These are phyloP conservation scores for Syngnathus floridae DNA, from an alignment of 2,113 vertebrate genomes.

Conservation along the genomic window DNA sequence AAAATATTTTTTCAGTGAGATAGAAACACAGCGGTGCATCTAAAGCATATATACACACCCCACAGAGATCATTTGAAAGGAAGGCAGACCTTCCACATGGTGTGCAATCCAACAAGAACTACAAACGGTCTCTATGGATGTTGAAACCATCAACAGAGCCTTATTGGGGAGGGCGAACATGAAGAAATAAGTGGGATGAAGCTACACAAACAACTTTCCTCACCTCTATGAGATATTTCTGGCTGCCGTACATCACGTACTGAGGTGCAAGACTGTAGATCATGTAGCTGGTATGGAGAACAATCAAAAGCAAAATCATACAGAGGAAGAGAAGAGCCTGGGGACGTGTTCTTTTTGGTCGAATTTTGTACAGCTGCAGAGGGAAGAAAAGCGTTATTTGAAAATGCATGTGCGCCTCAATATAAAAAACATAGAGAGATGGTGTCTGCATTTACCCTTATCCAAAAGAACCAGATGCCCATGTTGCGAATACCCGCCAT, in stretches of 20 bases:
- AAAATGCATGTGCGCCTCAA: neutral
- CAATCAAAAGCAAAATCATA: constrained; percentile 95
- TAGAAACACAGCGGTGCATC: constrained; percentile 24
- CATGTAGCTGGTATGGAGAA: constrained; percentile 96
- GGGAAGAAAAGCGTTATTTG: constrained; percentile 13
- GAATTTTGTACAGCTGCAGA: constrained; percentile 90
- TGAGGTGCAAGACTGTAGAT: constrained; percentile 97
- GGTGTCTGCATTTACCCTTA: constrained; percentile 73
- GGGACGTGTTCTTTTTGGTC: constrained; percentile 85
- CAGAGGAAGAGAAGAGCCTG: constrained; percentile 96
- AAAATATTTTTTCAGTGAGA: constrained; percentile 13
- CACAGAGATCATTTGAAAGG: constrained; percentile 17
- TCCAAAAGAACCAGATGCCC: constrained; percentile 99
- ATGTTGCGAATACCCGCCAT: constrained; percentile 98
- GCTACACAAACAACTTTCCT: constrained; percentile 31
- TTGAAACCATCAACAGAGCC: constrained; percentile 20
- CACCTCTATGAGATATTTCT: constrained; percentile 89
- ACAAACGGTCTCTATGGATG: constrained; percentile 23
- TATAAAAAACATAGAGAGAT: neutral
- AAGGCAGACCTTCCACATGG: neutral
- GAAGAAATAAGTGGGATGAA: constrained; percentile 2
- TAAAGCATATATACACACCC: constrained; percentile 28
- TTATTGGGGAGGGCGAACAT: constrained; percentile 11
- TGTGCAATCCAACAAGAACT: neutral
- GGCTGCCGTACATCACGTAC: constrained; percentile 98